Evolutionary conservation across 2,797 vertebrate genomes (phyloP).

Genomic region (Hydrolagus colliei): DNA sequence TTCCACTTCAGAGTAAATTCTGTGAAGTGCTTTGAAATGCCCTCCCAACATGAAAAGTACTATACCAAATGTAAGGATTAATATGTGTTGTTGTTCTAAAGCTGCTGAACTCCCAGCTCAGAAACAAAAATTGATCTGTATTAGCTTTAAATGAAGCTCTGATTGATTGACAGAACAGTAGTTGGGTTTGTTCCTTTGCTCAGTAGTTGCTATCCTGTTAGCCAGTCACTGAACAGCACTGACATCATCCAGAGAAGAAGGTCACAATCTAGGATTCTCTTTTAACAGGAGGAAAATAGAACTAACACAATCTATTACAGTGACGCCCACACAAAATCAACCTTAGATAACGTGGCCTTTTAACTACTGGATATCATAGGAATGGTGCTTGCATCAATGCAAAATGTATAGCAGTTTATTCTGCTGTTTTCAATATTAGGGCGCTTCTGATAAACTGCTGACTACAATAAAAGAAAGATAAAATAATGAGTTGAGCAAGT

Average conservation of each 20-base stretch:
- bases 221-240: constrained; percentile 7
- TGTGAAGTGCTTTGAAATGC: no score
- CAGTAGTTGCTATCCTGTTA: not conserved
- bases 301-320: not conserved
- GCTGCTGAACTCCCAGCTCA: no score
- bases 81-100: no score
- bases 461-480: no score
- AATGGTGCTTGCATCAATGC: not conserved
- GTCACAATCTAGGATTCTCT: not conserved
- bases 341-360: not conserved
- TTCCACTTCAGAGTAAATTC: no score
- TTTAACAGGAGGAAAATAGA: not conserved
- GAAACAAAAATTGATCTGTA: no score
- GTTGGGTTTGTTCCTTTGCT: no score
- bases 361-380: not conserved
- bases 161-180: no score
- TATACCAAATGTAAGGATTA: no score
- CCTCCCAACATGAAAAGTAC: no score
- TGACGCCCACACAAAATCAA: not conserved
- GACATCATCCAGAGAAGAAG: not conserved
- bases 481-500: no score
- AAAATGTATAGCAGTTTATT: not conserved
- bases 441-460: not conserved
- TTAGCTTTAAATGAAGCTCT: no score
- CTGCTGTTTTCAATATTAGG: not conserved